Percentiles rank a stretch among this genome's conserved stretches.
Conservation (phyloP, 2,888 invertebrate species). For the Tyria jacobaeae region DNA sequence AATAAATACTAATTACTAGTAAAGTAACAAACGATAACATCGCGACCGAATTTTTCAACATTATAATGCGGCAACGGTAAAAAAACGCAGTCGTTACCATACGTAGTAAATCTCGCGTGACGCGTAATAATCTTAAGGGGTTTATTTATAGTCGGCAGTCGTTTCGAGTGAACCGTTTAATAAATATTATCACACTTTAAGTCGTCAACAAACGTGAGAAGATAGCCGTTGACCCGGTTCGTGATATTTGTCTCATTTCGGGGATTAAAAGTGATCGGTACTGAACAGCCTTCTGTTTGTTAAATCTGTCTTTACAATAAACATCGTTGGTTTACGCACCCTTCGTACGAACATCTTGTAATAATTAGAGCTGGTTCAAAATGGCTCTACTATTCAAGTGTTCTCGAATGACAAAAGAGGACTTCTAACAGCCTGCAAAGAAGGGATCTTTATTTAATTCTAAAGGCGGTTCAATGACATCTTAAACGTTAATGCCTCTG, state of each 20-base stretch:
- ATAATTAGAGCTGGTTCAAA: slow-evolving; percentile 78
- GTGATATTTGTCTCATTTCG: slow-evolving; percentile 84
- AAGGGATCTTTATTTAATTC: slow-evolving; percentile 71
- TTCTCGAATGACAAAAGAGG: slow-evolving; percentile 80
- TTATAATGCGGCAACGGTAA: slow-evolving; percentile 65
- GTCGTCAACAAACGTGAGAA: slow-evolving; percentile 86
- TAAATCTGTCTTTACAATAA: slow-evolving; percentile 78
- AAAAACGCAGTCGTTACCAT: slow-evolving; percentile 73
- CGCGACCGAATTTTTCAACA: slow-evolving; percentile 74
- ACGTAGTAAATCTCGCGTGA: slow-evolving; percentile 83
- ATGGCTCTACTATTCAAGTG: slow-evolving; percentile 73
- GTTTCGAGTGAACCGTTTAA: slow-evolving; percentile 83
- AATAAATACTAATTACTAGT: slow-evolving; percentile 86
- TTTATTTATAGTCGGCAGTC: slow-evolving; percentile 81
- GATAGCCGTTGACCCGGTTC: slow-evolving; percentile 84
- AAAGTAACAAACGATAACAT: slow-evolving; percentile 82
- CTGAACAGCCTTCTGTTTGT: slow-evolving; percentile 78
- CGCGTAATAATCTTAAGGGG: slow-evolving; percentile 79
- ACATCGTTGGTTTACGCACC: slow-evolving; percentile 68
- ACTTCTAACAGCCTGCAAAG: slow-evolving; percentile 66
- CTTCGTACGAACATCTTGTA: slow-evolving; percentile 66
- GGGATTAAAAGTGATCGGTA: slow-evolving; percentile 82
- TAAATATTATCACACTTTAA: slow-evolving; percentile 85
- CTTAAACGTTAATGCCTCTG: slow-evolving; percentile 63
- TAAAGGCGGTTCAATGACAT: slow-evolving; percentile 75